Percentiles rank a stretch among this genome's conserved stretches.
Evolutionary conservation across 2,113 vertebrate species (phyloP).

Genomic region (Tautogolabrus adspersus): DNA sequence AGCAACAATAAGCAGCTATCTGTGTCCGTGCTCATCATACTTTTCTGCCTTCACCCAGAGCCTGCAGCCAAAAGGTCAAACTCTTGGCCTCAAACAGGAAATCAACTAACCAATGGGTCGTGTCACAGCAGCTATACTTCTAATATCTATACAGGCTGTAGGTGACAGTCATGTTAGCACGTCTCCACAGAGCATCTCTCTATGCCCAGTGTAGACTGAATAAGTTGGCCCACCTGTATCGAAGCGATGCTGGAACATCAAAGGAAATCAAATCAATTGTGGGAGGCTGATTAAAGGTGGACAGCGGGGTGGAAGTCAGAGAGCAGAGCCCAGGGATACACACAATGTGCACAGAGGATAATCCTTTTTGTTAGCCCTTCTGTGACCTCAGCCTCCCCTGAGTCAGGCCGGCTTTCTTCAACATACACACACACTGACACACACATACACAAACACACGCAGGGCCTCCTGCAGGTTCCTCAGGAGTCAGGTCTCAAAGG

Average conservation of each 20-base stretch:
- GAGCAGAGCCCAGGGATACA: slow-evolving; percentile 11
- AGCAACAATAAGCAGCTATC: too few relatives aligned
- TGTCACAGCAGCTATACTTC: too few relatives aligned
- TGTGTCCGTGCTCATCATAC: too few relatives aligned
- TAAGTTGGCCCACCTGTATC: slow-evolving; percentile 6
- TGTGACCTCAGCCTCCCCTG: slow-evolving; percentile 40
- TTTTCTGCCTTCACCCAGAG: too few relatives aligned
- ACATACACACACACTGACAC: background rate
- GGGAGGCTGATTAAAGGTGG: slow-evolving; percentile 43
- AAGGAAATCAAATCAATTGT: slow-evolving; percentile 45
- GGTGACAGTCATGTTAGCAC: background rate
- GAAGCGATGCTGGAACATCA: slow-evolving; percentile 13
- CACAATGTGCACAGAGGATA: slow-evolving; percentile 23
- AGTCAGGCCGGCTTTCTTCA: slow-evolving; percentile 34
- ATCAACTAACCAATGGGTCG: too few relatives aligned
- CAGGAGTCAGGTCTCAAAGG: slow-evolving; percentile 50
- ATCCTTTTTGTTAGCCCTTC: slow-evolving; percentile 51
- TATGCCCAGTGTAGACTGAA: background rate
- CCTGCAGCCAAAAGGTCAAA: too few relatives aligned
- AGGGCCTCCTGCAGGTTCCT: slow-evolving; percentile 6
- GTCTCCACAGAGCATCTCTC: background rate
- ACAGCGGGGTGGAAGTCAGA: slow-evolving; percentile 34
- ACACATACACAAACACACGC: background rate
- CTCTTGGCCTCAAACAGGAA: too few relatives aligned
- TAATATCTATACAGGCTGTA: too few relatives aligned